phyloP scores from a whole-genome alignment of 2,113 vertebrate species.

The Trematocara unimaculatum region DNA sequence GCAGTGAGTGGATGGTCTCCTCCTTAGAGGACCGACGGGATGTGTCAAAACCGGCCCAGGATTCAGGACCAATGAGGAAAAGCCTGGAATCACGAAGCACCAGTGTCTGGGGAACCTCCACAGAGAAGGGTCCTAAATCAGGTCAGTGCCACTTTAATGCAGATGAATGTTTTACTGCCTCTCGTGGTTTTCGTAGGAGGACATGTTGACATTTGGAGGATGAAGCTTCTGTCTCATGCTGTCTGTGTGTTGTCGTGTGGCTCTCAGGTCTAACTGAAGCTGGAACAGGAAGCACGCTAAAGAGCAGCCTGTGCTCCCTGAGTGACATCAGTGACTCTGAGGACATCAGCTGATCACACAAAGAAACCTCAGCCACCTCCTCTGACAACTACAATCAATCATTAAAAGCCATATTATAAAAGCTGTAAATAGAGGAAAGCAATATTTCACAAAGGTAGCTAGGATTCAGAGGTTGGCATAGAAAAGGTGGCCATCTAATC shows the following conservation, averaged over 20 bases:
- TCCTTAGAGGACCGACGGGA: conserved; percentile 76
- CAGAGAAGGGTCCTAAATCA: conserved; percentile 67
- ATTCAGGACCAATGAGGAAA: conserved; percentile 62
- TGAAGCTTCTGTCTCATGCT: neutral
- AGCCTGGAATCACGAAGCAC: conserved; percentile 73
- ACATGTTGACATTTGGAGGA: neutral
- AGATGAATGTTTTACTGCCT: neutral
- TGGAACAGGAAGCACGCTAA: conserved; percentile 79
- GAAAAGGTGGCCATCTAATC: neutral
- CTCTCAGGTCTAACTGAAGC: conserved; percentile 75
- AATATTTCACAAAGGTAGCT: neutral
- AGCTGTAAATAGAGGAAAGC: neutral
- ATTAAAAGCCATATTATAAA: neutral
- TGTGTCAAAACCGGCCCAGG: conserved; percentile 43
- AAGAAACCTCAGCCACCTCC: neutral
- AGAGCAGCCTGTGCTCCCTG: conserved; percentile 82
- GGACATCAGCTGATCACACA: conserved; percentile 50
- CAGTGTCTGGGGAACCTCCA: conserved; percentile 76
- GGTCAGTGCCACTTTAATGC: conserved; percentile 58
- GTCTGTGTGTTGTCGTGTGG: neutral
- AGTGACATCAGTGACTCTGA: conserved; percentile 85
- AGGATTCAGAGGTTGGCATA: neutral
- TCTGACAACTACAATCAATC: neutral
- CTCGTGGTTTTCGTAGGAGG: neutral
- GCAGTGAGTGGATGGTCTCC: conserved; percentile 82